These are phyloP conservation scores for Chrysomela aeneicollis DNA, from an alignment of 2,888 invertebrate genomes.

Conservation along the genomic window DNA sequence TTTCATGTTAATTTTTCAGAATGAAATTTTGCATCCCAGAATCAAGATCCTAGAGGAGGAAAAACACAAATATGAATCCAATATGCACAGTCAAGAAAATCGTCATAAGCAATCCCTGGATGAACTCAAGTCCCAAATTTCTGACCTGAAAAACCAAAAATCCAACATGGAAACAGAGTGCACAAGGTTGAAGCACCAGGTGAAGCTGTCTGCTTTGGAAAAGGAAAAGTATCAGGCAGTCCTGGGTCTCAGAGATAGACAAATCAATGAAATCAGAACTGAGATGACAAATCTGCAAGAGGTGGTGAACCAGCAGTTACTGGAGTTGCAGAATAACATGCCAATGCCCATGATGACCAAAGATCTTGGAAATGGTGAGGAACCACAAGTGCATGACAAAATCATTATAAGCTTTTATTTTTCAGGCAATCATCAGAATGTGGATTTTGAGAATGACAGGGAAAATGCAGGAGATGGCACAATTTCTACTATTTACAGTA, in stretches of 20 bases:
- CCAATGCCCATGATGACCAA: conserved; percentile 26
- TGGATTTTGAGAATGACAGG: conserved; percentile 20
- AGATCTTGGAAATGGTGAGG: conserved; percentile 12
- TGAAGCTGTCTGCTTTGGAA: conserved; percentile 56
- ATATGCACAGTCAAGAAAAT: conserved; percentile 41
- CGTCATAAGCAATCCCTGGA: conserved; percentile 40
- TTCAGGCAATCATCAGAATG: conserved; percentile 5
- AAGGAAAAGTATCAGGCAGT: conserved; percentile 58
- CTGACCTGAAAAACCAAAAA: conserved; percentile 54
- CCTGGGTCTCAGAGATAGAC: conserved; percentile 56
- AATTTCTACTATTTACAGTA: conserved; percentile 33
- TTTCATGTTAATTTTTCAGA: conserved; percentile 34
- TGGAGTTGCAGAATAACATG: conserved; percentile 44
- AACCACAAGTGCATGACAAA: no score
- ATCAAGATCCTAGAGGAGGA: conserved; percentile 45
- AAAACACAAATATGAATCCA: conserved; percentile 40
- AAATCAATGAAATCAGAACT: conserved; percentile 56
- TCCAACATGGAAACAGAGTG: conserved; percentile 50
- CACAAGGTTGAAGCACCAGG: conserved; percentile 52
- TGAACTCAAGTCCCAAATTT: conserved; percentile 50
- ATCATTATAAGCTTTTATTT: neutral
- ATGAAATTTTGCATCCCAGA: conserved; percentile 37
- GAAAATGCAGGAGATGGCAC: conserved; percentile 33
- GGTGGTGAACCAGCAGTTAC: conserved; percentile 57
- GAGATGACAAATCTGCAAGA: conserved; percentile 59